Base-by-base conservation (phyloP, 2,888 invertebrate species). In the Agonopterix subpropinquella region DNA sequence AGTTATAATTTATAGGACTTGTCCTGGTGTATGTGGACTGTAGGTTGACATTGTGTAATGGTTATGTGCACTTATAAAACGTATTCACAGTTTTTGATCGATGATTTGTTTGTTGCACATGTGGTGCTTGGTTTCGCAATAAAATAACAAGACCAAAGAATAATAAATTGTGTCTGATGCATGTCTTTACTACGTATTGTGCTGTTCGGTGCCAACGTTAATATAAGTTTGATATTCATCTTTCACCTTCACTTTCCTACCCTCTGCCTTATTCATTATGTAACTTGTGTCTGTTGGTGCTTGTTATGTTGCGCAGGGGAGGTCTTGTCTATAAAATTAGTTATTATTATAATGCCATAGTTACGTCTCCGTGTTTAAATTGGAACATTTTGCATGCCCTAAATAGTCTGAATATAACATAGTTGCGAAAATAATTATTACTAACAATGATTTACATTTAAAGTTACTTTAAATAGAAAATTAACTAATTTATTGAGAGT, bases 131-230 rank as follows among this genome's bases (percentile, higher is more conserved):
- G 65, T 71, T 68, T 71, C 65, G 71, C 73, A 73, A 75, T 77
- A 74, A 73, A 73, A 70, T 65, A 69, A 69, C 64, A 74, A 80
- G 75, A 82, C 85, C 85, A 85, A 85, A 84, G 85, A 84, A 74
- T 68, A n/a, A 39, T 42, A 67, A 71, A 61, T 65, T 68, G 61
- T 76, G 64, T 70, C 50, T 66, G 56, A 65, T 69, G 67, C 71
- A 71, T 70, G 68, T 49, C 61, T 64, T 61, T n/a, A 59, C 37
- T 28, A 28, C 28, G 28, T 63, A 61, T 67, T 64, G 69, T 76
- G 69, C 72, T 74, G 70, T 67, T 69, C 61, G 77, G 79, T 80
- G 78, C 80, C 79, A 78, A 77, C 63, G 62, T 71, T 65, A 28
- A 55, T 62, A 52, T 70, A 60, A 62, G 52, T 53, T 28, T 28